Evolutionary conservation across 2,797 vertebrate genomes (phyloP).

Genomic region (Hirundo rustica): DNA sequence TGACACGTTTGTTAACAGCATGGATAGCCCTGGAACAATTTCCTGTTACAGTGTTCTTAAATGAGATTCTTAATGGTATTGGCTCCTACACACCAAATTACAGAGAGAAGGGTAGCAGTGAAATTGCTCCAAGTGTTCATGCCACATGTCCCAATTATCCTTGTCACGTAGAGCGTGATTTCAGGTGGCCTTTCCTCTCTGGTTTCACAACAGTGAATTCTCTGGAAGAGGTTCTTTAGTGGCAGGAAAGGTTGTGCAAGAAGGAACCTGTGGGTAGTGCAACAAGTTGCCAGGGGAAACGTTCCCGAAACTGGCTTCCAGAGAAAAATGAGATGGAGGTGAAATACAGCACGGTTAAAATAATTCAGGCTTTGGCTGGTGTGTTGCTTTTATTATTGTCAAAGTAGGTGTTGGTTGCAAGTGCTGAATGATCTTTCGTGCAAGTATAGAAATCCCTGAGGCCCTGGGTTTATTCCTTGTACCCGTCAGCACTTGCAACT

Average conservation of each 20-base stretch:
- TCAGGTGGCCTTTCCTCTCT: not conserved
- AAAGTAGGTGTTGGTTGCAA: not conserved
- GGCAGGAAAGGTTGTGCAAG: not conserved
- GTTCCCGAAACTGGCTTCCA: not conserved
- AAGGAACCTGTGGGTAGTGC: not conserved
- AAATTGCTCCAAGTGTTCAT: not conserved
- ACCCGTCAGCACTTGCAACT: not conserved
- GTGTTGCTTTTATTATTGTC: not conserved
- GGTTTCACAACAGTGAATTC: not conserved
- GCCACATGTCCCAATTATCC: fast-evolving
- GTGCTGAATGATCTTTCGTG: not conserved
- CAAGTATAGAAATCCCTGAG: not conserved
- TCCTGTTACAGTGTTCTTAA: not conserved
- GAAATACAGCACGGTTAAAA: not conserved
- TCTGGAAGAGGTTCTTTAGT: not conserved
- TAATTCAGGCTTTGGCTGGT: not conserved
- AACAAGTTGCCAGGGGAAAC: not conserved
- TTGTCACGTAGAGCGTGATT: not conserved
- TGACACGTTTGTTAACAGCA: not conserved
- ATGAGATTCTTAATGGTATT: not conserved
- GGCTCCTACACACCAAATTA: not conserved
- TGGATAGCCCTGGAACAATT: not conserved
- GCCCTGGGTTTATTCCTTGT: not conserved
- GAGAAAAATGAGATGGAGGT: not conserved
- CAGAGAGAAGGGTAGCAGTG: not conserved